Percentiles rank a stretch among this genome's conserved stretches.
Evolutionary conservation across 2,113 vertebrate species (phyloP).

Genomic region (Brienomyrus longianalis): DNA sequence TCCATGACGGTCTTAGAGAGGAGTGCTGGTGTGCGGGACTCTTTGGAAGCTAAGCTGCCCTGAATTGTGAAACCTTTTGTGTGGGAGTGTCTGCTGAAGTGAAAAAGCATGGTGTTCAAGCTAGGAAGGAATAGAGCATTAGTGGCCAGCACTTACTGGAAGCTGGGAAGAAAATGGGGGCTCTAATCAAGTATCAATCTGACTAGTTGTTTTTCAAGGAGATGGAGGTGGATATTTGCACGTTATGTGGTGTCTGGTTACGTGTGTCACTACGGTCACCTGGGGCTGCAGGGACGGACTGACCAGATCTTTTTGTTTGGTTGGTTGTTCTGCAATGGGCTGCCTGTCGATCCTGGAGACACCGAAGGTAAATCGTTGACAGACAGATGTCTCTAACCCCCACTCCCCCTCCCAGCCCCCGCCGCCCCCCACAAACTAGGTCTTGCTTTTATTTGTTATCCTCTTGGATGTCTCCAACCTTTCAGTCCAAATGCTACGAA

Average conservation of each 20-base stretch:
- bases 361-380: not conserved
- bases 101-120: not conserved
- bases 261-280: not conserved
- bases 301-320: not conserved
- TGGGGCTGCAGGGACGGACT: not conserved
- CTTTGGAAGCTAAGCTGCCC: not conserved
- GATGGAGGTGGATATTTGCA: not conserved
- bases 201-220: not conserved
- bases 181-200: not conserved
- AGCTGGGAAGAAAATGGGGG: not conserved
- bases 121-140: not conserved
- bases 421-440: not conserved
- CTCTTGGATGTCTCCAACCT: not conserved
- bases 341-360: not conserved
- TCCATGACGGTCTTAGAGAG: constrained; percentile 25
- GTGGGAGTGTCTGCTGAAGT: not conserved
- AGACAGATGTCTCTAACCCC: constrained; percentile 3
- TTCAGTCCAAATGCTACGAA: not conserved
- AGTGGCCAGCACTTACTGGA: not conserved
- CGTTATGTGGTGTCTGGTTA: not conserved
- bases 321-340: not conserved
- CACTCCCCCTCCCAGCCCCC: too few species aligned
- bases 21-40: not conserved
- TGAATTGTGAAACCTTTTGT: not conserved
- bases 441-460: not conserved